These are phyloP conservation scores for Sebastes itinus DNA, from an alignment of 2,797 vertebrate genomes.

Conservation along the genomic window DNA sequence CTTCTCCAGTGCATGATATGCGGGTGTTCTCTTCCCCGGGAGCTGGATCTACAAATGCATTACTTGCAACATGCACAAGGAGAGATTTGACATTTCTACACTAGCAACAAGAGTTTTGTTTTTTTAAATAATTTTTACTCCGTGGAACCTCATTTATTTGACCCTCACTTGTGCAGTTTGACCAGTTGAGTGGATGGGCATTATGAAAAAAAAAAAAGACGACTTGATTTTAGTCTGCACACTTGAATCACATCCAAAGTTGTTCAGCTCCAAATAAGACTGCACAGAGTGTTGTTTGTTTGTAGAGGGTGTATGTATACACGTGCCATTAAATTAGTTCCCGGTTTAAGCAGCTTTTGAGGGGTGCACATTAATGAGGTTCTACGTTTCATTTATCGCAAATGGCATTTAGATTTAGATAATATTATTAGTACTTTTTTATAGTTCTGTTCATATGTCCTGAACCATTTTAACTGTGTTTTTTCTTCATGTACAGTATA, in stretches of 20 bases:
- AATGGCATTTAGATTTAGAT: conserved; percentile 60
- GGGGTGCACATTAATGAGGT: conserved; percentile 37
- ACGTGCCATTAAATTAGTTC: conserved; percentile 14
- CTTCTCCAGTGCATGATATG: conserved; percentile 86
- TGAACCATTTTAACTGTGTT: conserved; percentile 72
- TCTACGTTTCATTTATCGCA: conserved; percentile 62
- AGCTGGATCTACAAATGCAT: conserved; percentile 86
- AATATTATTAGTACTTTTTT: conserved; percentile 70
- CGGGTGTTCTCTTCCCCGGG: conserved; percentile 80
- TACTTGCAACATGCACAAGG: conserved; percentile 86
- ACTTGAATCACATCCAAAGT: conserved; percentile 34
- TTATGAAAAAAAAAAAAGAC: conserved; percentile 38
- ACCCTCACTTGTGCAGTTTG: conserved; percentile 33
- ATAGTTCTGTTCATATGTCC: conserved; percentile 58
- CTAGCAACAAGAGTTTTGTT: conserved; percentile 38
- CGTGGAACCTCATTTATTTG: conserved; percentile 49
- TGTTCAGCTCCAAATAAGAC: conserved; percentile 12
- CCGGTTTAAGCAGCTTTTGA: conserved; percentile 7
- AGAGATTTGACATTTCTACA: conserved; percentile 78
- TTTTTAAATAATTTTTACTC: conserved; percentile 1
- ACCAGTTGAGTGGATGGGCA: conserved; percentile 42
- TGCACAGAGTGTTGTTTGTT: conserved; percentile 25
- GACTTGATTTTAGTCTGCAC: conserved; percentile 34
- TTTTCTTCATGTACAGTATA: conserved; percentile 73
- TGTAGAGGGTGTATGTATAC: conserved; percentile 6